Percentiles rank a stretch among this genome's conserved stretches.
Conservation (phyloP, 2,888 invertebrate species). For the Lasioglossum oenotherae region DNA sequence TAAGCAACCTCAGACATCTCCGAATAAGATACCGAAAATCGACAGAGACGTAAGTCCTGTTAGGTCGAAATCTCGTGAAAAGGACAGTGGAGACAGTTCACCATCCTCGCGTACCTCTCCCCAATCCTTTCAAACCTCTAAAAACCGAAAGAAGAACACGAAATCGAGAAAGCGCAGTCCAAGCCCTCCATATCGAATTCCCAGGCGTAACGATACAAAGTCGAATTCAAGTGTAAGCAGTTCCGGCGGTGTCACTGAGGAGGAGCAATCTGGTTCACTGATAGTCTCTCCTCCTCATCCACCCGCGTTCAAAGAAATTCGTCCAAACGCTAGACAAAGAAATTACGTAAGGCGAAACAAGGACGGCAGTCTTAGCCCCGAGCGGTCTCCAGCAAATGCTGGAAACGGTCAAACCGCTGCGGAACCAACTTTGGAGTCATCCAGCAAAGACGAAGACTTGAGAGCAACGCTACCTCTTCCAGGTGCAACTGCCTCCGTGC, state of each 20-base stretch:
- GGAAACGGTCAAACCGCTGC: conserved; percentile 64
- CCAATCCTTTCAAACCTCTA: conserved; percentile 84
- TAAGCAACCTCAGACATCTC: conserved; percentile 77
- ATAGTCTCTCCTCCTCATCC: conserved; percentile 82
- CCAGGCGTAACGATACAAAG: conserved; percentile 78
- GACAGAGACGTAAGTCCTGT: conserved; percentile 78
- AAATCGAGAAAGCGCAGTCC: conserved; percentile 81
- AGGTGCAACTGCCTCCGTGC: conserved; percentile 66
- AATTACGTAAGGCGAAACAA: conserved; percentile 89
- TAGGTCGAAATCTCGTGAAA: conserved; percentile 80
- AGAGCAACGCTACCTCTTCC: conserved; percentile 78
- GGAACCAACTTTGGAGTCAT: conserved; percentile 73
- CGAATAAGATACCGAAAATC: conserved; percentile 78
- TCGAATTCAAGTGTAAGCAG: conserved; percentile 73
- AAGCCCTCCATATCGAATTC: conserved; percentile 82
- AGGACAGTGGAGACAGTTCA: conserved; percentile 76
- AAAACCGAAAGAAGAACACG: conserved; percentile 78
- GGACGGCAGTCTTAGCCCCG: conserved; percentile 87
- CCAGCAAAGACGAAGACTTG: conserved; percentile 83
- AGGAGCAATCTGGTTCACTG: conserved; percentile 82
- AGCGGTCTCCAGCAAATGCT: conserved; percentile 75
- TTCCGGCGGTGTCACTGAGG: conserved; percentile 80
- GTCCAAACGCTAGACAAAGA: conserved; percentile 84
- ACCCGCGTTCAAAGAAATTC: conserved; percentile 81
- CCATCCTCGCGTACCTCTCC: conserved; percentile 76